These are phyloP conservation scores for Nycteola revayana DNA, from an alignment of 2,888 invertebrate species.

Conservation along the genomic window DNA sequence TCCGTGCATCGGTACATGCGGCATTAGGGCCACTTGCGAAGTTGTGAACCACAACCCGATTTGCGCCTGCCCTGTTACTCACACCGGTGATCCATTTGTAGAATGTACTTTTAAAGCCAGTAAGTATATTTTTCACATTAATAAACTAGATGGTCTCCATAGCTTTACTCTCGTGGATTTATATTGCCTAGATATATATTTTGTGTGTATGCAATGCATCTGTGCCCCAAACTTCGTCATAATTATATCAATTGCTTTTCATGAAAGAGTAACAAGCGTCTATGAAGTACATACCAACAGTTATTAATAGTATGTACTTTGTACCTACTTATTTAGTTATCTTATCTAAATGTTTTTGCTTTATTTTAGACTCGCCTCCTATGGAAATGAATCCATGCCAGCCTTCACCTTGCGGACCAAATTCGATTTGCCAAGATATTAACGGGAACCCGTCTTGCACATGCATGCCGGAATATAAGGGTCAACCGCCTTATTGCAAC, in stretches of 20 bases:
- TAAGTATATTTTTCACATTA: constrained; percentile 46
- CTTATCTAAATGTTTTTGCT: constrained; percentile 1
- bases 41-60: constrained; percentile 89
- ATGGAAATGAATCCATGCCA: constrained; percentile 84
- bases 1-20: constrained; percentile 88
- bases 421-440: constrained; percentile 86
- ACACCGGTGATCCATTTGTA: constrained; percentile 85
- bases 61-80: constrained; percentile 86
- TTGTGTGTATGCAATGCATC: no score
- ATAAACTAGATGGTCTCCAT: no score
- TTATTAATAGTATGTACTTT: no score
- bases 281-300: no score
- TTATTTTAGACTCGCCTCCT: constrained; percentile 50
- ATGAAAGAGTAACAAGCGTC: no score
- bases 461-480: constrained; percentile 86
- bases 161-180: no score
- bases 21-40: constrained; percentile 82
- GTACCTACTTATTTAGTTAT: no score
- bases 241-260: no score
- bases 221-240: no score
- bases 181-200: no score
- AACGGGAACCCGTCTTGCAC: constrained; percentile 88
- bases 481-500: constrained; percentile 88
- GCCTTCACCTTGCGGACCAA: constrained; percentile 91
- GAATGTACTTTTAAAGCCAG: constrained; percentile 67